A percentile compares a stretch with the other conserved stretches of the same genome.
phyloP scores from a whole-genome alignment of 2,797 vertebrate genomes.

The Enteromius anoplus region DNA sequence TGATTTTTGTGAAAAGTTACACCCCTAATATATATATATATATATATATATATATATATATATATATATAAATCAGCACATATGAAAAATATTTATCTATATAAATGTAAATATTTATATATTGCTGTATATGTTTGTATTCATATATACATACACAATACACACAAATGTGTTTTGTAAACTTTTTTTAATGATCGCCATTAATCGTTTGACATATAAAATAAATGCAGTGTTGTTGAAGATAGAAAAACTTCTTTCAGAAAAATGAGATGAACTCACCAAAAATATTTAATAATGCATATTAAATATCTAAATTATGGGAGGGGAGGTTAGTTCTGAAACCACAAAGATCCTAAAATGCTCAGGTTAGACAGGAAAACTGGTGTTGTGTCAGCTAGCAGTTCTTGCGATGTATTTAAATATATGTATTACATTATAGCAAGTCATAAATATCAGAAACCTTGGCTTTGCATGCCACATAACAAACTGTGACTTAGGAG shows the following conservation, averaged over 20 bases:
- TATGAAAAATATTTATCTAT: too few relatives aligned
- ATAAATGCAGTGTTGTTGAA: neutral
- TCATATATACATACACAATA: too few relatives aligned
- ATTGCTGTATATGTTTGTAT: too few relatives aligned
- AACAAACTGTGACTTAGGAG: constrained; percentile 40
- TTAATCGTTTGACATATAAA: neutral
- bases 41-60: too few relatives aligned
- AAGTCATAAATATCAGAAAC: constrained; percentile 16
- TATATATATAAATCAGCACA: too few relatives aligned
- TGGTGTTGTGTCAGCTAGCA: neutral
- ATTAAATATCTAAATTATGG: constrained; percentile 29
- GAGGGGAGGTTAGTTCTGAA: constrained; percentile 8
- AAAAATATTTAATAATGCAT: neutral
- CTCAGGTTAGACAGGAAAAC: neutral
- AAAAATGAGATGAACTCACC: neutral
- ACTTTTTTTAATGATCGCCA: too few relatives aligned
- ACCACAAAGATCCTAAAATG: constrained; percentile 12
- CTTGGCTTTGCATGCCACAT: neutral
- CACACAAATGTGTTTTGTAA: too few relatives aligned
- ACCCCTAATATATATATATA: too few relatives aligned
- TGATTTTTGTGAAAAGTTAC: too few relatives aligned
- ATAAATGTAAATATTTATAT: too few relatives aligned
- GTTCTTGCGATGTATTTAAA: neutral
- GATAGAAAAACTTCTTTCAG: neutral
- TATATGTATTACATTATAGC: neutral